Base-by-base conservation (phyloP, 1,140 invertebrate genomes). In the Drosophila bipectinata region DNA sequence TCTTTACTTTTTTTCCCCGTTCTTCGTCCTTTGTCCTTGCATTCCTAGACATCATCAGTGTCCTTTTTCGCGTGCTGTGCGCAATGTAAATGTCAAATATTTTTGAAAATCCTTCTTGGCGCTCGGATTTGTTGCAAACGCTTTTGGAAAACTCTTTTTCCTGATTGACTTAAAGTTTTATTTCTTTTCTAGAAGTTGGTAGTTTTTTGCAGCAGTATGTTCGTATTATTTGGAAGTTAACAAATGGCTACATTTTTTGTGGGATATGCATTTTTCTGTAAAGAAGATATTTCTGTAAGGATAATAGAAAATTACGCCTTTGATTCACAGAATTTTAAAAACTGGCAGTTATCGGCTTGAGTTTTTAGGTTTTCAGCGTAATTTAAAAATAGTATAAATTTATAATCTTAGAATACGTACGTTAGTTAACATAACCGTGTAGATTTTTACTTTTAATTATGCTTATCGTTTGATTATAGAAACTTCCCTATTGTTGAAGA, bases 61-160 rank as follows among this genome's bases (percentile, higher is more conserved):
- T 54, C 45, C 72, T 44, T 41, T 51, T 52, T 30, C 45, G 18
- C 66, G 60, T 32, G 48, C 7, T 30, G 26, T 55, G 41, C 61
- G 58, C 73, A 80, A 77, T 83, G 72, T 64, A 78, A 68, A 78
- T 87, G 82, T 87, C 82, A 82, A 85, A 82, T 82, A 78, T 78
- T 74, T 71, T 68, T 68, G 39, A 58, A 78, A 78, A 73, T 71
- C 78, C 57, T 61, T 80, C 68, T 66, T 52, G 51, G 54, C 51
- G 37, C 60, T 62, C 14, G 60, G 68, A 73, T 81, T 87, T 69
- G 77, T 67, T 61, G 57, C 52, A 54, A 66, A 30, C 72, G 60
- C 69, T 81, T 85, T 87, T 75, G 71, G 63, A 78, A 85, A 85
- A 85, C 78, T 74, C 66, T 67, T 85, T 72, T 55, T 56, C 41